Percentiles rank a stretch among this genome's conserved stretches.
Conservation (phyloP, 2,888 invertebrate genomes). For the Lagria hirta region DNA sequence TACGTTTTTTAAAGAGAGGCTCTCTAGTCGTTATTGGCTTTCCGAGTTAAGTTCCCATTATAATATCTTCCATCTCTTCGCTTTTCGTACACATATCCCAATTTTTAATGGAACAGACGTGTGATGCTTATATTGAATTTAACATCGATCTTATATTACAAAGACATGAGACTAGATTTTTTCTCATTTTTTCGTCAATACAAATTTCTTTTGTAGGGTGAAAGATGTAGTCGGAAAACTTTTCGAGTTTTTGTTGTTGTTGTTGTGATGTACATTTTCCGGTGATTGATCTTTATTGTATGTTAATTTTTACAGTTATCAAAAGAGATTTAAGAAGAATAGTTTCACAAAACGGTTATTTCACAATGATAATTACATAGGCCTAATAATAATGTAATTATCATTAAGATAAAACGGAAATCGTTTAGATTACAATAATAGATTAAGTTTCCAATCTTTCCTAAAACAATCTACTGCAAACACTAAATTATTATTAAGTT, state of each 20-base stretch:
- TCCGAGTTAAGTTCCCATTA: slow-evolving; percentile 32
- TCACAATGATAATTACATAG: too few species aligned
- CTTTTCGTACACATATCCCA: slow-evolving; percentile 25
- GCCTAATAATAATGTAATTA: too few species aligned
- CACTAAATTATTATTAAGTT: too few species aligned
- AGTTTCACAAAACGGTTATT: too few species aligned
- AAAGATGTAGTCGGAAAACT: too few species aligned
- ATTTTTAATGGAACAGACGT: slow-evolving; percentile 29
- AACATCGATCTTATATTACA: slow-evolving; percentile 23
- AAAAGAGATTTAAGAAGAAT: slow-evolving; percentile 12
- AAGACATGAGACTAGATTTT: slow-evolving; percentile 16
- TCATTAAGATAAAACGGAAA: too few species aligned
- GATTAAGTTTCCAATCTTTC: too few species aligned
- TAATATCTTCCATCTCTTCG: slow-evolving; percentile 23
- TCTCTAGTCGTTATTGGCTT: slow-evolving; percentile 31
- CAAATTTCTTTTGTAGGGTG: too few species aligned
- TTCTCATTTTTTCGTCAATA: slow-evolving; percentile 16
- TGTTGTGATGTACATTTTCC: slow-evolving; percentile 22
- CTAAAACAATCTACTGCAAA: too few species aligned
- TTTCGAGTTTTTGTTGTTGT: slow-evolving; percentile 7
- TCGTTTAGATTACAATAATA: too few species aligned
- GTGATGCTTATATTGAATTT: slow-evolving; percentile 25
- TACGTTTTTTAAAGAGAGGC: slow-evolving; percentile 19
- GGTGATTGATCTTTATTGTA: slow-evolving; percentile 26
- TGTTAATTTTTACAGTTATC: slow-evolving; percentile 24